A percentile compares a stretch with the other conserved stretches of the same genome.
Conservation (phyloP, 1,140 invertebrate genomes). For the Neotoxoptera formosana region DNA sequence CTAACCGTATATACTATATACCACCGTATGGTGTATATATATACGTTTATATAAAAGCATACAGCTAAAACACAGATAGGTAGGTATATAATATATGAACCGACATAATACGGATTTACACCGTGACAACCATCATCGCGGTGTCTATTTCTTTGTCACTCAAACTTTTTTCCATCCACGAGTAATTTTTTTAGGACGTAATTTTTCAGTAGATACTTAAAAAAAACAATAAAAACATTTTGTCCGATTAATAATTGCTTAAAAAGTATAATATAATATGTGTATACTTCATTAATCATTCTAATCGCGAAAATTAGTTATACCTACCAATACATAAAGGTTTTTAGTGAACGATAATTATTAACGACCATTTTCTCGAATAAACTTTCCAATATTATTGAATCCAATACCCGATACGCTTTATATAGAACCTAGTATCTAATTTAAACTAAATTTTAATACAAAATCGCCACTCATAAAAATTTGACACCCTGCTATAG, state of each 20-base stretch:
- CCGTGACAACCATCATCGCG: too few relatives aligned
- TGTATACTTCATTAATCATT: neutral
- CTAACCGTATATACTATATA: neutral
- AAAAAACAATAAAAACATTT: too few relatives aligned
- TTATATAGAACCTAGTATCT: neutral
- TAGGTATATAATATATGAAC: too few relatives aligned
- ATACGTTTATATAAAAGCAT: too few relatives aligned
- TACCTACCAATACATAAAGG: neutral
- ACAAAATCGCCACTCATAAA: neutral
- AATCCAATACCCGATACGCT: neutral
- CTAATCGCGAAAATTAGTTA: neutral
- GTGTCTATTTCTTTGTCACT: too few relatives aligned
- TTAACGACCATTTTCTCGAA: neutral
- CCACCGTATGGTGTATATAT: too few relatives aligned
- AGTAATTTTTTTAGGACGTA: too few relatives aligned
- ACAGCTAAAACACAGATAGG: too few relatives aligned
- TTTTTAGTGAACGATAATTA: neutral
- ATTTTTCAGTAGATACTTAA: neutral
- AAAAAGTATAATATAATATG: neutral
- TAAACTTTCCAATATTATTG: neutral
- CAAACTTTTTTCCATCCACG: neutral
- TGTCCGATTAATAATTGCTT: neutral
- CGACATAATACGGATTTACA: neutral
- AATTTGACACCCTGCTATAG: neutral
- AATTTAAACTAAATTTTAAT: neutral